These are phyloP conservation scores for Motacilla tschutschensis DNA, from an alignment of 2,113 vertebrate species.

Conservation along the genomic window DNA sequence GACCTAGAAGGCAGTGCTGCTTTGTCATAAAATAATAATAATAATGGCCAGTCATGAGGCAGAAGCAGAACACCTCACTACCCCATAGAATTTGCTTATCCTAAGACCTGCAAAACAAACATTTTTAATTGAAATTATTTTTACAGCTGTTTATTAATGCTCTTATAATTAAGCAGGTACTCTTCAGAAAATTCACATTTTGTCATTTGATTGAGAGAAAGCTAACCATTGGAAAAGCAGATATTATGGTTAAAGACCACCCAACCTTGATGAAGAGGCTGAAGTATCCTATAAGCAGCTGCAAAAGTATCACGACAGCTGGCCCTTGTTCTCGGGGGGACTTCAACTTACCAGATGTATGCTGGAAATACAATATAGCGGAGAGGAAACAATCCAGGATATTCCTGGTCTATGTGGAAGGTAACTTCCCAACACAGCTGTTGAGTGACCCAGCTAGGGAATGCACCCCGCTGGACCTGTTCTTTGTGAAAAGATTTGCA, in stretches of 20 bases:
- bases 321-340: background rate
- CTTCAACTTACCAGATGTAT: background rate
- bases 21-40: conserved; percentile 6
- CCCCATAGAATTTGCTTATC: background rate
- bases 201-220: conserved; percentile 36
- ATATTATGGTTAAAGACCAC: background rate
- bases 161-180: conserved; percentile 10
- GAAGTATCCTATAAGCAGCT: background rate
- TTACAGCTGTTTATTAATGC: background rate
- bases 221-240: background rate
- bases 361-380: background rate
- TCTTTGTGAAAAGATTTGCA: background rate
- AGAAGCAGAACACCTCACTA: background rate
- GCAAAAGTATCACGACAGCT: background rate
- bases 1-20: background rate
- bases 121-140: background rate
- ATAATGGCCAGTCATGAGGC: background rate
- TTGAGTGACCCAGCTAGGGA: background rate
- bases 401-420: background rate
- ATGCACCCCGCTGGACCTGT: background rate
- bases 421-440: background rate
- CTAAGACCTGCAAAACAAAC: background rate
- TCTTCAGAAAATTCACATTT: conserved; percentile 30
- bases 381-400: background rate
- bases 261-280: background rate